Evolutionary conservation across 2,113 vertebrate genomes (phyloP).

Genomic region (Zosterops japonicus): DNA sequence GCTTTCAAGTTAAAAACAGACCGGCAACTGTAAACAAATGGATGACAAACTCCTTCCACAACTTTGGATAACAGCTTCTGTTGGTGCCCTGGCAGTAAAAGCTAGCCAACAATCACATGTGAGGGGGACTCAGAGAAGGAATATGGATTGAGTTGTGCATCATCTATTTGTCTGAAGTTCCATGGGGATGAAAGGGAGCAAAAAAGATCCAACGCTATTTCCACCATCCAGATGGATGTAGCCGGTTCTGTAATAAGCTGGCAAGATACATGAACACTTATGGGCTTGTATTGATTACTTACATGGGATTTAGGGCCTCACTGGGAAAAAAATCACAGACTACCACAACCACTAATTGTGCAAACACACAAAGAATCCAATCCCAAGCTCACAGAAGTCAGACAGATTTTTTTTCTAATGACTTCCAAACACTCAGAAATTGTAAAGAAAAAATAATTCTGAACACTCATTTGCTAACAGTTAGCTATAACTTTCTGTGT

Average conservation of each 20-base stretch:
- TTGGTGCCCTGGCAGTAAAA: background rate
- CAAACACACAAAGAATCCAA: background rate
- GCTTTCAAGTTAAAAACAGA: background rate
- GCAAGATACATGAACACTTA: background rate
- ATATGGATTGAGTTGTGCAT: rapidly evolving
- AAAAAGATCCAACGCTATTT: background rate
- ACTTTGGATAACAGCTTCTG: background rate
- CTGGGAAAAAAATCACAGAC: background rate
- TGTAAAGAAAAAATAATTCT: background rate
- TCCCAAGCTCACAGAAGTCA: background rate
- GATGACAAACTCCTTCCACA: background rate
- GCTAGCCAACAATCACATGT: background rate
- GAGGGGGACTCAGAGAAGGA: background rate
- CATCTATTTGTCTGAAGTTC: background rate
- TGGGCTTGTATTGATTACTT: background rate
- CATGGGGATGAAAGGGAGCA: background rate
- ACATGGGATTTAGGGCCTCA: background rate
- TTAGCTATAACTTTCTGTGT: background rate
- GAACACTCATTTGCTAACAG: background rate
- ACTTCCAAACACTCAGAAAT: background rate
- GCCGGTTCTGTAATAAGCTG: background rate
- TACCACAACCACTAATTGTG: background rate
- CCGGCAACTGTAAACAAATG: background rate
- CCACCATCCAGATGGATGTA: background rate
- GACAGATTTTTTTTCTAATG: background rate